A percentile compares a stretch with the other conserved stretches of the same genome.
These are phyloP conservation scores for Balanococcus diminutus DNA, from an alignment of 2,888 invertebrate genomes.

Conservation along the genomic window DNA sequence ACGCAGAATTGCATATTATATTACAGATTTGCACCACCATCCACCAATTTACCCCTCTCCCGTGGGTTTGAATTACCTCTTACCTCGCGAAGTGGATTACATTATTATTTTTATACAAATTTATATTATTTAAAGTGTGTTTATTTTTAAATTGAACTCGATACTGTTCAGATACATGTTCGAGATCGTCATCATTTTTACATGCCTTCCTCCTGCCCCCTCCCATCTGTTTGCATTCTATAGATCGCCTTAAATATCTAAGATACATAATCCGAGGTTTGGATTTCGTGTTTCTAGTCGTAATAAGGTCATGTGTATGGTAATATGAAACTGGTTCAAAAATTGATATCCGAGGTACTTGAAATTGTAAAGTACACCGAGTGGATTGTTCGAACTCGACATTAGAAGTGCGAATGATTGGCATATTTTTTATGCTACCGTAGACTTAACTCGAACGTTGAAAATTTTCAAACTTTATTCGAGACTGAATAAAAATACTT, in stretches of 20 bases:
- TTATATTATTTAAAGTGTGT: neutral
- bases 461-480: too few relatives aligned
- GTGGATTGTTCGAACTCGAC: neutral
- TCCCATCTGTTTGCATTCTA: neutral
- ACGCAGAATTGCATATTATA: neutral
- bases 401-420: neutral
- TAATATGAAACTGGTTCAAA: neutral
- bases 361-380: neutral
- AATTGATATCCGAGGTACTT: neutral
- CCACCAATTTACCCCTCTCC: neutral
- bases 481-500: too few relatives aligned
- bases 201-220: neutral
- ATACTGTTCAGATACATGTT: neutral
- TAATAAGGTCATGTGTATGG: neutral
- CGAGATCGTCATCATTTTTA: neutral
- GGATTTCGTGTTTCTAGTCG: neutral
- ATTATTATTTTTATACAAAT: neutral
- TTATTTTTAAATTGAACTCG: neutral
- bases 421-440: neutral
- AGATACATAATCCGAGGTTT: neutral
- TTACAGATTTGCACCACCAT: neutral
- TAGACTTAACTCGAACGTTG: too few relatives aligned
- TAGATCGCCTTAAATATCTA: neutral
- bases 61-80: neutral
- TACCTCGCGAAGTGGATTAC: neutral